Evolutionary conservation across 2,113 vertebrate species (phyloP).

Genomic region (Zeus faber): DNA sequence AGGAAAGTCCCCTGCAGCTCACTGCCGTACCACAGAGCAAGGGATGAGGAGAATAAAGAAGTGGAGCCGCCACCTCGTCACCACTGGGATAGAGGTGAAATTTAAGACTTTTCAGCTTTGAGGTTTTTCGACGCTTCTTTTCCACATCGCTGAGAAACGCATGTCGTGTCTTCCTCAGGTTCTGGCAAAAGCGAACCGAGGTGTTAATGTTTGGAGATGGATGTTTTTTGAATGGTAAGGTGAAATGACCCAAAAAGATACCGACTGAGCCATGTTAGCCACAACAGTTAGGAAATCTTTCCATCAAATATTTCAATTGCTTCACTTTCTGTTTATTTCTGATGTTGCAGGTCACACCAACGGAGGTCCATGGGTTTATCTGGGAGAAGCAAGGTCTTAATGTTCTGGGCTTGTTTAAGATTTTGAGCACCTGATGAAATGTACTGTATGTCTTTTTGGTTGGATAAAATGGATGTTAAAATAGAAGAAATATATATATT

Average conservation of each 20-base stretch:
- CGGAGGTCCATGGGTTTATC: background rate
- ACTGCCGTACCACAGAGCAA: constrained; percentile 43
- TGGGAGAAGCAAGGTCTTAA: constrained; percentile 27
- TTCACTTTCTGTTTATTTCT: background rate
- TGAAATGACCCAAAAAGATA: constrained; percentile 11
- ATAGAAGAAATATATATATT: constrained; percentile 8
- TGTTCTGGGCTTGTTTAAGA: constrained; percentile 25
- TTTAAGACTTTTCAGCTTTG: background rate
- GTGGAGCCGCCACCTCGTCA: constrained; percentile 26
- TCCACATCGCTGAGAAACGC: background rate
- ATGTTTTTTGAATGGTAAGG: constrained; percentile 51
- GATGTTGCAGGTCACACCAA: constrained; percentile 42
- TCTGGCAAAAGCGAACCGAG: constrained; percentile 52
- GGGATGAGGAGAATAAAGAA: constrained; percentile 44
- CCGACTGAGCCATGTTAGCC: background rate
- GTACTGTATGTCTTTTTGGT: constrained; percentile 53
- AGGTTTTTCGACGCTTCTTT: background rate
- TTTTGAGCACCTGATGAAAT: constrained; percentile 57
- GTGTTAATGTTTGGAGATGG: constrained; percentile 39
- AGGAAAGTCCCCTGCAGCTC: constrained; percentile 48
- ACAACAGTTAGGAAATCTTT: too few species aligned
- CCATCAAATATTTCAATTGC: background rate
- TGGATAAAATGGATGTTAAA: too few species aligned
- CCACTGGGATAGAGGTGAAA: constrained; percentile 62
- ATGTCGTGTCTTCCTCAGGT: constrained; percentile 33